Base-by-base conservation (phyloP, 1,140 invertebrate species). In the Bradysia coprophila region DNA sequence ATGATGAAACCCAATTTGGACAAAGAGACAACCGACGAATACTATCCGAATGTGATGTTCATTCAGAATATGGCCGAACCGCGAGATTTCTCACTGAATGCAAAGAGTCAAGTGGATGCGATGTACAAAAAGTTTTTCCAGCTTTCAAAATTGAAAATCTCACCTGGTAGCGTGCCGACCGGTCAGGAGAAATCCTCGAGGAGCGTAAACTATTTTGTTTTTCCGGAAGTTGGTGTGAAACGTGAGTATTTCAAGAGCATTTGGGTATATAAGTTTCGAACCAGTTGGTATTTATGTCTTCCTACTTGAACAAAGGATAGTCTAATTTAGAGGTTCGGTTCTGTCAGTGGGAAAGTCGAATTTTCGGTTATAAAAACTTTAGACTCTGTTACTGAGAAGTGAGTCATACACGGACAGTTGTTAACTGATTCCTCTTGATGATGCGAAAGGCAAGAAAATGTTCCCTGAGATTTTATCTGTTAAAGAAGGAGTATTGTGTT, bases 11-110 rank as follows among this genome's bases (percentile, higher is more conserved):
- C 57, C 3, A 38, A 46, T 13, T 28, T 44, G 0, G 46, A 48
- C n/a, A 47, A 45, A 21, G 56, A 54, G 21, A 41, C 46, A 23
- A 53, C 53, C 10, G 43, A 50, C 0, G 34, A 37, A 2, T 45
- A 54, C 10, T 49, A 8, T 37, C 58, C 58, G 0, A 57, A 59
- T 47, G 18, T 61, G 2, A 21, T 61, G 31, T 57, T 59, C 28
- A 51, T 61, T 32, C 52, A 50, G 2, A 55, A 54, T 13, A 55
- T 50, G 1, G 49, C 50, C 5, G 48, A 53, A 22, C 50, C 54
- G 0, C 37, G 37, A 4, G 50, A 57, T 37, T 60, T 53, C 15
- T 45, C 49, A 38, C 44, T 48, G 11, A 40, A 20, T 0, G 32
- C 43, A 22, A 51, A 49, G 2, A 44, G 49, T 0, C 32, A 38